Conservation (phyloP, 64 coral and sea anemone species). For the Montipora sp. region DNA sequence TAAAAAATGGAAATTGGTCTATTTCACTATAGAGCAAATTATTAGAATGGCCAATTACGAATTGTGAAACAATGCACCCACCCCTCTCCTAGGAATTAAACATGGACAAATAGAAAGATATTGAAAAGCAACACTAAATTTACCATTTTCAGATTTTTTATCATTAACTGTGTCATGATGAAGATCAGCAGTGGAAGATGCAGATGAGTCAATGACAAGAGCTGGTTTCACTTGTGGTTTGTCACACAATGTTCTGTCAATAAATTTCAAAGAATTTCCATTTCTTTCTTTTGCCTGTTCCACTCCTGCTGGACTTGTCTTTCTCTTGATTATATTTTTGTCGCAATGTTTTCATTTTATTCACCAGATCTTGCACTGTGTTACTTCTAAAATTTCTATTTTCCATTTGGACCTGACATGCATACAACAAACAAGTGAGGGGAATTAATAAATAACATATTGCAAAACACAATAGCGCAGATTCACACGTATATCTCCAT, state of each 20-base stretch:
- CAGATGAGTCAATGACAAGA: constrained; percentile 21
- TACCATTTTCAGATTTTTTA: constrained; percentile 6
- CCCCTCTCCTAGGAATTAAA: not conserved
- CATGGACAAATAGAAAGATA: no score
- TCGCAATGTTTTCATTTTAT: constrained; percentile 36
- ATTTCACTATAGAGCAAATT: not conserved
- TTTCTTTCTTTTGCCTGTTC: constrained; percentile 13
- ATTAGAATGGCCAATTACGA: not conserved
- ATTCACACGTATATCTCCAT: not conserved
- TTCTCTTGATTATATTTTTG: constrained; percentile 34
- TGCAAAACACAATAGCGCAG: not conserved
- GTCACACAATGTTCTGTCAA: constrained; percentile 3
- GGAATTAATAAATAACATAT: not conserved
- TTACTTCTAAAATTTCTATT: constrained; percentile 12
- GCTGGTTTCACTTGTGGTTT: constrained; percentile 14
- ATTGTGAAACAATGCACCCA: not conserved
- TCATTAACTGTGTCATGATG: not conserved
- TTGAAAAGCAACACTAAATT: not conserved
- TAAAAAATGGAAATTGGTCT: not conserved
- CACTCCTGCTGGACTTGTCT: constrained; percentile 31
- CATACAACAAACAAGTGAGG: not conserved
- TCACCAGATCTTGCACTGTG: constrained; percentile 19
- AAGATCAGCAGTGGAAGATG: constrained; percentile 15
- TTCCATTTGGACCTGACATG: constrained; percentile 14
- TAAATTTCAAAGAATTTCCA: constrained; percentile 46